Evolutionary conservation across 1,140 invertebrate genomes (phyloP), one percentile per base, ranked within the genome.

Genomic region (Hyles euphorbiae): DNA sequence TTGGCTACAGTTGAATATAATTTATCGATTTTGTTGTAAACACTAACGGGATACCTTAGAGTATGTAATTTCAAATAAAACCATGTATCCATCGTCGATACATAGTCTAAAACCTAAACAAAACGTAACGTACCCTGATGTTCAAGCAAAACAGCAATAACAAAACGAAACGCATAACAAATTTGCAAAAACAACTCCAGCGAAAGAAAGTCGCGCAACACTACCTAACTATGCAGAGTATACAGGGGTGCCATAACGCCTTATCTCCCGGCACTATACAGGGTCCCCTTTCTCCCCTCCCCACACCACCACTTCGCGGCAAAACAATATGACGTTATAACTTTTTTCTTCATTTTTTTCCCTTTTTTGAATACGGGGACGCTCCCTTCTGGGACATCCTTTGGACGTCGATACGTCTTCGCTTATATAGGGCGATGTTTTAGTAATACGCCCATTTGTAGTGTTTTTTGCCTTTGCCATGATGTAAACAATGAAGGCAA

Each of bases 261-360:
- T 83, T 81, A 84, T 83, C 81, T 76, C 77, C 78, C 65, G 57
- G 70, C 80, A 83, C 78, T 83, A 81, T 74, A 78, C 73, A 76
- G 71, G 68, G 47, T 56, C 60, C 74, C 71, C 76, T 60, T 57
- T 68, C 60, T 51, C 59, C 58, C 53, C 67, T 49, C 54, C 66
- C 59, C 67, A 63, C 67, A 8, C 36, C 36, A 59, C 62, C 77
- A 65, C 67, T 68, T 72, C 61, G 79, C 76, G 77, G 81, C 82
- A 84, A 87, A 87, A 87, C 84, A 87, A 87, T 87, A 87, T 87
- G 84, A 87, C 82, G 84, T 83, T 84, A 87, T 85, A 87, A 85
- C 81, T 85, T 87, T 87, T 87, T 87, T 81, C 74, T 82, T 82
- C 79, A 76, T 82, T 78, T 81, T 80, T 78, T 81, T 81, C 70